Percentiles rank a stretch among this genome's conserved stretches.
These are phyloP conservation scores for Cydia amplana DNA, from an alignment of 1,140 invertebrate genomes.

Conservation along the genomic window DNA sequence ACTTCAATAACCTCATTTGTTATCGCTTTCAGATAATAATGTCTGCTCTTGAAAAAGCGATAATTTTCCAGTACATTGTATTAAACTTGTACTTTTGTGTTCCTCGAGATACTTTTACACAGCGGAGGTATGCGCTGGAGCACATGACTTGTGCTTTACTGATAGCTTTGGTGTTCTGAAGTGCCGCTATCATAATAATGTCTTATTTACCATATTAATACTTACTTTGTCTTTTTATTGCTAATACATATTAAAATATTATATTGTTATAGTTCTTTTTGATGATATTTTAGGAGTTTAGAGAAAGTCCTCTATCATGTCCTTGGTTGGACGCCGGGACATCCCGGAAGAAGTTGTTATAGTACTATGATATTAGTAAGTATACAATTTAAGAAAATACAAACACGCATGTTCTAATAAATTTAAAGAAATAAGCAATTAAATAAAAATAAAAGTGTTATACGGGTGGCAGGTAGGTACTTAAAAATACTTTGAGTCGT, in stretches of 20 bases:
- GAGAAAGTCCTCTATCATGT: no score
- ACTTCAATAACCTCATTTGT: constrained; percentile 1
- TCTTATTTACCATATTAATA: no score
- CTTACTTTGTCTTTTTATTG: no score
- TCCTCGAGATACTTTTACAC: not conserved
- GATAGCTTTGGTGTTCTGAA: constrained; percentile 18
- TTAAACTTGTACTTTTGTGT: not conserved
- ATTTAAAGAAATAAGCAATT: not conserved
- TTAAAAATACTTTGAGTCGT: constrained; percentile 20
- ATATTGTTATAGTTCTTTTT: no score
- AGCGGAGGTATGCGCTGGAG: not conserved
- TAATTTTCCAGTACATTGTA: not conserved
- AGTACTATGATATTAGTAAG: no score
- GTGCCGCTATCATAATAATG: not conserved
- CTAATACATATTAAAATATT: no score
- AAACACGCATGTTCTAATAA: not conserved
- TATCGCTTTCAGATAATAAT: constrained; percentile 1
- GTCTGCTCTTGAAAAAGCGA: constrained; percentile 22
- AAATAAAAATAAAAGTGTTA: constrained; percentile 14
- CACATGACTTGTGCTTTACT: constrained; percentile 2
- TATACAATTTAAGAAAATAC: no score
- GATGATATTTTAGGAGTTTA: no score
- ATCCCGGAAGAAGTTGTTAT: no score
- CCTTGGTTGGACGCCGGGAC: no score
- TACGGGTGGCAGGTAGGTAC: not conserved